Percentiles rank a stretch among this genome's conserved stretches.
Evolutionary conservation across 2,113 vertebrate species (phyloP).

Genomic region (Orthonyx spaldingii): DNA sequence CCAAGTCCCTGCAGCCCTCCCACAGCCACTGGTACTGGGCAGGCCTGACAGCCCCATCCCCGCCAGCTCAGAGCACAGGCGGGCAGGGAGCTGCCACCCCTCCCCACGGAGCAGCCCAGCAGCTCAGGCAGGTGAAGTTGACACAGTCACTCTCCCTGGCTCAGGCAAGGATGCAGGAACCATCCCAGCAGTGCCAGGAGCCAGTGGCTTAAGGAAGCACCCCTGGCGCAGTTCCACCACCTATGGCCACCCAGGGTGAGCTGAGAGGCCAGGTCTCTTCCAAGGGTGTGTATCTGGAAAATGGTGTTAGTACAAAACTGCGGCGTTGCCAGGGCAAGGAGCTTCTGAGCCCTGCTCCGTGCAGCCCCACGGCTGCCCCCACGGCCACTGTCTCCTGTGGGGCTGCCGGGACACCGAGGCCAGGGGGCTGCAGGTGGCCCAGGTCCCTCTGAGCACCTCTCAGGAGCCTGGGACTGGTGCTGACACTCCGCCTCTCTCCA

Average conservation of each 20-base stretch:
- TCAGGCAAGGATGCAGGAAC: neutral
- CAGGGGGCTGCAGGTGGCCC: neutral
- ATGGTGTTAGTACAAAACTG: neutral
- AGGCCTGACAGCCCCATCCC: neutral
- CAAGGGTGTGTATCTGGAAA: neutral
- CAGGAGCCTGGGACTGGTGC: neutral
- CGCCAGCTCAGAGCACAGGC: fast-evolving
- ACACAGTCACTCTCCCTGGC: neutral
- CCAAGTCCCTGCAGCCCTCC: neutral
- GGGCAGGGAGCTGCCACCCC: neutral
- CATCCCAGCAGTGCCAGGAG: neutral
- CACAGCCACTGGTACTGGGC: neutral
- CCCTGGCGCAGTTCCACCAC: fast-evolving
- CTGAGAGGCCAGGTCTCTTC: neutral
- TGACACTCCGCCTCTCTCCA: neutral
- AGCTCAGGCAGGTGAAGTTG: fast-evolving
- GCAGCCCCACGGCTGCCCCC: fast-evolving
- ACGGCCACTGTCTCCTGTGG: fast-evolving
- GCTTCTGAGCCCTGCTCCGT: neutral
- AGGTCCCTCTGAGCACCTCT: neutral
- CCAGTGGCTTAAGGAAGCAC: fast-evolving
- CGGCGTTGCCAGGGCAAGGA: neutral
- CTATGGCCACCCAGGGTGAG: fast-evolving
- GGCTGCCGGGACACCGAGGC: neutral
- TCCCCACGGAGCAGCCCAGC: neutral